Evolutionary conservation across 2,797 vertebrate species (phyloP), one percentile per base, ranked within the genome.

Genomic region (Halcyon smyrnensis): DNA sequence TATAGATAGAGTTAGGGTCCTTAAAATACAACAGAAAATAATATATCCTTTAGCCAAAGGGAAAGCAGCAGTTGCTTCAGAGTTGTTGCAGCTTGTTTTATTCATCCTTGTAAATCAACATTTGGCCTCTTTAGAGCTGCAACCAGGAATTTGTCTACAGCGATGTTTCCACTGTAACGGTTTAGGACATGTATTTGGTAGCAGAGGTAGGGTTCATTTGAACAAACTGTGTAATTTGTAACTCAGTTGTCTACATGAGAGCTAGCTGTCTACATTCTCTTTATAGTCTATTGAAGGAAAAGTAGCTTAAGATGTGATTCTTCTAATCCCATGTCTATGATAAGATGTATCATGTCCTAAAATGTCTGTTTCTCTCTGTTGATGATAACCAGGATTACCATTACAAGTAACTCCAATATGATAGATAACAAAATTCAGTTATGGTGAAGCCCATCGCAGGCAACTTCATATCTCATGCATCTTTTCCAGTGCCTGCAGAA

Each of bases 21-120:
- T 93, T 95, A 93, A 91, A 93, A 95, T 51, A 86, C 41, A 83
- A 46, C n/a, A 89, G 59, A 91, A 92, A 91, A 79, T 46, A 87
- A 69, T 46, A 79, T 18, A 56, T 84, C 15, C 36, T 89, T 60
- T 84, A 87, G 28, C 76, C 64, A 93, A 79, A 77, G 36, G 43
- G 51, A 86, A 94, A 80, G 77, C 17, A 96, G 53, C 24, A 69
- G 63, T 46, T 91, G 43, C 28, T 82, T 91, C 69, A 75, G 51
- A 78, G 39, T 30, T 67, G 12, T 21, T 91, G 37, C 2, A 12
- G 13, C 71, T 86, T 89, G 25, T 54, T 95, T 91, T 77, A 76
- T 90, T 91, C 48, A 77, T 87, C 54, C 36, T 74, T 50, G n/a
- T 74, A 93, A 94, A 94, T 84, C 69, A 90, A 79, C 12, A 27